Conservation (phyloP, 2,113 vertebrate genomes). For the Vanacampus margaritifer region DNA sequence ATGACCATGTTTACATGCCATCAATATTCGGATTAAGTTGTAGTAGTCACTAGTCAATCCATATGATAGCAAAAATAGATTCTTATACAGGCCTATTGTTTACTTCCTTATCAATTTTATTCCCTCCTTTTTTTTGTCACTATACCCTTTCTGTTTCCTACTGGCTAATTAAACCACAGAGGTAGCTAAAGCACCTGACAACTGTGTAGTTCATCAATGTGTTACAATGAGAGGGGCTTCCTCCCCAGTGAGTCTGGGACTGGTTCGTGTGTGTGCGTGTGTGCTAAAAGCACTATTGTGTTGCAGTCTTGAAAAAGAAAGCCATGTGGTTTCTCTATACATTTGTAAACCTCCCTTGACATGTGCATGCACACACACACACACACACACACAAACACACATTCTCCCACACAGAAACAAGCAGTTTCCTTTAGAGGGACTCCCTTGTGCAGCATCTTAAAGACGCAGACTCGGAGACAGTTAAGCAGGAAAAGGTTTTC, state of each 20-base stretch:
- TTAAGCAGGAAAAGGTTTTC: constrained; percentile 34
- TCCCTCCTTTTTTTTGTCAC: constrained; percentile 22
- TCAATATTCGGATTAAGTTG: too few relatives aligned
- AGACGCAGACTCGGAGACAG: constrained; percentile 24
- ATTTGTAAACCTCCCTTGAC: constrained; percentile 36
- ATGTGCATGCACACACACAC: constrained; percentile 14
- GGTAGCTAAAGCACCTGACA: constrained; percentile 51
- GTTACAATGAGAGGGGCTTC: constrained; percentile 46
- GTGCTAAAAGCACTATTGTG: constrained; percentile 21
- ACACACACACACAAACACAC: constrained; percentile 10
- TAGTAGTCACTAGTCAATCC: neutral
- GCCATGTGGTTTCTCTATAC: constrained; percentile 50
- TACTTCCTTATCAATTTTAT: constrained; percentile 11
- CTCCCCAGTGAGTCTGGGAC: constrained; percentile 37
- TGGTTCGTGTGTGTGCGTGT: constrained; percentile 14
- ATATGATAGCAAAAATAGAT: neutral
- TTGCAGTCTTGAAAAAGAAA: constrained; percentile 53
- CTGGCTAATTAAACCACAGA: constrained; percentile 62
- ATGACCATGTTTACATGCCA: too few relatives aligned
- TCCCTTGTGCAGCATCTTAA: constrained; percentile 47
- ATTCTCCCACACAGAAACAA: too few relatives aligned
- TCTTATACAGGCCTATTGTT: neutral
- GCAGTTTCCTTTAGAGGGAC: constrained; percentile 22
- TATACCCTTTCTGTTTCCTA: constrained; percentile 27
- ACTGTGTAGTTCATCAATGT: constrained; percentile 56